Base-by-base conservation (phyloP, 2,888 invertebrate species). In the Sinotaia quadrata region DNA sequence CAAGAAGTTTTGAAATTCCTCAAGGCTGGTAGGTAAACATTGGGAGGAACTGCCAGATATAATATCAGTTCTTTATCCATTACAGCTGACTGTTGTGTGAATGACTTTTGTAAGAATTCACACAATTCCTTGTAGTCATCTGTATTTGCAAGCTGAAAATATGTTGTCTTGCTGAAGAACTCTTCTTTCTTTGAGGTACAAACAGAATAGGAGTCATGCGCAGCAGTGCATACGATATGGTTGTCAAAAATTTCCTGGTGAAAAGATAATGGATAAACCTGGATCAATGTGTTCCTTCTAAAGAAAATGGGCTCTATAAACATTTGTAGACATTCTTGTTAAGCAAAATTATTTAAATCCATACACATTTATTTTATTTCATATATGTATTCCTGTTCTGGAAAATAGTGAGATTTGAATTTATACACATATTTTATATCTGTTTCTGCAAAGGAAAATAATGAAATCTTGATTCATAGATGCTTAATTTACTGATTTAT, bases 31-130 rank as follows among this genome's bases (percentile, higher is more conserved):
- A 61, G 68, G 58, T 68, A 73, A 4, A 66, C 57, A 29, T 44
- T 47, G 21, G 73, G 70, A 10, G 73, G 54, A 18, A 73, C 47
- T 4, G 73, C 59, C 41, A 73, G 52, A 37, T 71, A 73, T 36
- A 73, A 10, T 4, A 73, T n/a, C 24, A 71, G 44, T 44, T 73
- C 68, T 37, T 61, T 68, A 2, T 51, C 52, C 10, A 44, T 31
- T 12, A 29, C 56, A 12, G 18, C 27, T 29, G 33, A 18, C 24
- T 31, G 31, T 21, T 56, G 54, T 8, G 21, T 31, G 7, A 65
- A 29, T 1, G 54, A 56, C 12, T 29, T 8, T 21, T 29, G 33
- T 44, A 65, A 18, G 2, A 56, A 65, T 1, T 31, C 44, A n/a
- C 65, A 65, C 65, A 65, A 44, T 8, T 41, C 56, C 24, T 27